Conservation (phyloP, 2,113 vertebrate species). For the Cacatua alba region DNA sequence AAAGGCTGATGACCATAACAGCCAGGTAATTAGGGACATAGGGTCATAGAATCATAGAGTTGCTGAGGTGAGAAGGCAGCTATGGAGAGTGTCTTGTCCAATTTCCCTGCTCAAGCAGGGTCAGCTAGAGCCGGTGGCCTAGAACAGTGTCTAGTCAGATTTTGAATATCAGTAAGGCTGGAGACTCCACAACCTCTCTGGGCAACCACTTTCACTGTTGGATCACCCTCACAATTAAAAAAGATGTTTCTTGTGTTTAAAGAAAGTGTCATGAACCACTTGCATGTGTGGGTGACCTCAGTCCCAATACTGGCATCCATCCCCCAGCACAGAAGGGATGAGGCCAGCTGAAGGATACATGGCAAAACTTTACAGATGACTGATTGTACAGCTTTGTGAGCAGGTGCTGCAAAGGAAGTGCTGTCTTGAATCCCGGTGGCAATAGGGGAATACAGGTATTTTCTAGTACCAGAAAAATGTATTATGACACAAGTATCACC, state of each 20-base stretch:
- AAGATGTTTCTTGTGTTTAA: not conserved
- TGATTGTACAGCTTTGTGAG: not conserved
- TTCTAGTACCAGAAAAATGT: not conserved
- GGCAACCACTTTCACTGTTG: not conserved
- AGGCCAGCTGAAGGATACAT: not conserved
- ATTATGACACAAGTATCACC: not conserved
- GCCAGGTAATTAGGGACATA: not conserved
- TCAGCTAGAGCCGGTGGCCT: not conserved
- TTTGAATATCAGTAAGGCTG: not conserved
- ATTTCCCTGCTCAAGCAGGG: not conserved
- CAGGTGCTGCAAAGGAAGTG: not conserved
- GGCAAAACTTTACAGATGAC: not conserved
- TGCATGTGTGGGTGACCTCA: not conserved
- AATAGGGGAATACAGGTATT: not conserved
- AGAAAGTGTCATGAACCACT: not conserved
- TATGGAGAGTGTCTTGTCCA: not conserved
- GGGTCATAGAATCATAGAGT: not conserved
- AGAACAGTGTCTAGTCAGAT: not conserved
- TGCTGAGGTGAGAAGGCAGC: not conserved
- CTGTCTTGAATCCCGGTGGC: not conserved
- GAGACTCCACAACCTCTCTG: not conserved
- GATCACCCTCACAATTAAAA: not conserved
- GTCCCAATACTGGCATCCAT: not conserved
- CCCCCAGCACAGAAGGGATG: not conserved
- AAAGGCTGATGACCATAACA: not conserved